These are phyloP conservation scores for Bathybates hornii DNA, from an alignment of 2,113 vertebrate species.

Conservation along the genomic window DNA sequence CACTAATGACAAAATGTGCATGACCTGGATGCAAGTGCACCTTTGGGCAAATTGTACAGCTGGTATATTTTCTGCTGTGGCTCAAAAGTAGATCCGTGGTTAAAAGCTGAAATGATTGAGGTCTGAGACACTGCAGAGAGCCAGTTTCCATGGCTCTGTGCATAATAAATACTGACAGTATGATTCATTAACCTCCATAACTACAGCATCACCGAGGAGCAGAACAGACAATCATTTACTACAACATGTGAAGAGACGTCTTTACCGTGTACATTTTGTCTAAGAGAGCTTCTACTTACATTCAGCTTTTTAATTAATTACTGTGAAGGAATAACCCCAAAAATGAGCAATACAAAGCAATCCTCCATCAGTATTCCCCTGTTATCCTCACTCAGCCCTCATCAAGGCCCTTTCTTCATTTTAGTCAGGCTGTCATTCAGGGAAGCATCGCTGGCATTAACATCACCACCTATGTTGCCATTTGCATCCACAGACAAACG, in stretches of 20 bases:
- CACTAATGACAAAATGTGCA: background rate
- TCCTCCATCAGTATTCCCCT: background rate
- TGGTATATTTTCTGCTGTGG: background rate
- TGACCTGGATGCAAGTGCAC: background rate
- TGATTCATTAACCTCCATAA: background rate
- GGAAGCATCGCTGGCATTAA: background rate
- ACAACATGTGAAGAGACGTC: background rate
- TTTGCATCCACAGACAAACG: background rate
- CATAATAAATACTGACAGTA: background rate
- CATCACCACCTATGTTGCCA: background rate
- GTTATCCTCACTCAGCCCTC: background rate
- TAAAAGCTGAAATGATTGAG: background rate
- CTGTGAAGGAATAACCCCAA: background rate
- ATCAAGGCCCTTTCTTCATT: background rate
- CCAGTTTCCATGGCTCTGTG: background rate
- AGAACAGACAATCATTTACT: background rate
- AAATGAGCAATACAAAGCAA: background rate
- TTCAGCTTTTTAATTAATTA: background rate
- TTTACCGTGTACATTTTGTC: rapidly evolving
- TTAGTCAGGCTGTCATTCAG: background rate
- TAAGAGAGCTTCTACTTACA: background rate
- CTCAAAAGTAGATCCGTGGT: background rate
- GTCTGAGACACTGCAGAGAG: background rate
- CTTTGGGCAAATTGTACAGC: background rate
- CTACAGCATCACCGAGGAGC: background rate